Evolutionary conservation across 2,797 vertebrate species (phyloP).

Genomic region (Mallotus villosus): DNA sequence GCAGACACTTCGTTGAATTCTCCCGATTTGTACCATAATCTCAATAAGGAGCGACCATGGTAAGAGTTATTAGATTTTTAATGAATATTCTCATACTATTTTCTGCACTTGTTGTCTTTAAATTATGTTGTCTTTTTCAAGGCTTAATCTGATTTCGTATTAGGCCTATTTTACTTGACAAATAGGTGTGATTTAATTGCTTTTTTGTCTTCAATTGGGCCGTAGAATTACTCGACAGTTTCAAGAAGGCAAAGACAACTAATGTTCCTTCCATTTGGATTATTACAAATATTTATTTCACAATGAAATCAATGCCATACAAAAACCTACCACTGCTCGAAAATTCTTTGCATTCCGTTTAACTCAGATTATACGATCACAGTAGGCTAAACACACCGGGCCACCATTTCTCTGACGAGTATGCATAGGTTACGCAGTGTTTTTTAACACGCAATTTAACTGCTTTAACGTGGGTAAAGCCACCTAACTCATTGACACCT

Average conservation of each 20-base stretch:
- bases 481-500: too few species aligned
- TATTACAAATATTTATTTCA: too few species aligned
- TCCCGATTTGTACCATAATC: conserved; percentile 11
- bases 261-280: too few species aligned
- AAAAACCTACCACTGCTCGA: background rate
- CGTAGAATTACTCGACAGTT: background rate
- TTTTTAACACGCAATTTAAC: too few species aligned
- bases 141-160: background rate
- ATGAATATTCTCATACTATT: background rate
- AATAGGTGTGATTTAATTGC: background rate
- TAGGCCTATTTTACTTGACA: background rate
- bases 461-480: too few species aligned
- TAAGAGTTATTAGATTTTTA: background rate
- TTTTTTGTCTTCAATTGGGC: background rate
- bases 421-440: background rate
- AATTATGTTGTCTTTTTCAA: background rate
- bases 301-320: too few species aligned
- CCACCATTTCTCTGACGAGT: background rate
- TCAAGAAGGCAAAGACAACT: background rate
- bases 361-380: conserved; percentile 23
- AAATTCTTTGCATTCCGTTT: conserved; percentile 13
- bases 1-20: conserved; percentile 6
- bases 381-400: background rate
- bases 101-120: background rate
- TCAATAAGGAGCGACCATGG: conserved; percentile 23